Evolutionary conservation across 2,113 vertebrate species (phyloP).

Genomic region (Myodes glareolus): DNA sequence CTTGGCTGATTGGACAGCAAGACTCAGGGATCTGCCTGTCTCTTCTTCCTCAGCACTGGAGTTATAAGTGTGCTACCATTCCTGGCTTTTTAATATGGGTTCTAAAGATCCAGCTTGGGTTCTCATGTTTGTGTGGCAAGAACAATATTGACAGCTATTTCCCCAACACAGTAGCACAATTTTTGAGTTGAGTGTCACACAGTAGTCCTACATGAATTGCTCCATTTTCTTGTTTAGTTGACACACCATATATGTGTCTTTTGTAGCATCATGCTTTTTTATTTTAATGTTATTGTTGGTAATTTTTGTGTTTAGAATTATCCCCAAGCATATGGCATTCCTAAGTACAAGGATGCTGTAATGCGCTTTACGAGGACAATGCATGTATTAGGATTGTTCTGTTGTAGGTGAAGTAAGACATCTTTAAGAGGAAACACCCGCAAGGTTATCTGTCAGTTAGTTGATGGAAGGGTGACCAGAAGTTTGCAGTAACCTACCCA

Average conservation of each 20-base stretch:
- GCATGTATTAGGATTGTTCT: neutral
- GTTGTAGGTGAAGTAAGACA: neutral
- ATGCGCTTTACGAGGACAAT: neutral
- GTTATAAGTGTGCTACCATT: neutral
- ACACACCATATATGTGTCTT: neutral
- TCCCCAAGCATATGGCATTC: neutral
- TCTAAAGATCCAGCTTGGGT: neutral
- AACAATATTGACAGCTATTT: neutral
- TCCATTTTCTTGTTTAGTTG: neutral
- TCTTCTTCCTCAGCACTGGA: neutral
- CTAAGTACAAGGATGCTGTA: neutral
- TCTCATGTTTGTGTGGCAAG: neutral
- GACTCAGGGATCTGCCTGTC: neutral
- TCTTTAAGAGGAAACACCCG: conserved; percentile 9
- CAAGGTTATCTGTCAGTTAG: neutral
- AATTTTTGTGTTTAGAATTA: conserved; percentile 40
- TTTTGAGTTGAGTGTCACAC: neutral
- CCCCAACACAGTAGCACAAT: neutral
- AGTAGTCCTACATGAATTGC: neutral
- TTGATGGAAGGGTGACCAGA: neutral
- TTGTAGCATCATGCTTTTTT: neutral
- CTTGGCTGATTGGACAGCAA: neutral
- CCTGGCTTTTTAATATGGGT: neutral
- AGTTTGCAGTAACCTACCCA: neutral
- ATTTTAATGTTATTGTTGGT: neutral